Evolutionary conservation across 2,113 vertebrate genomes (phyloP).

Genomic region (Psilopsiagon aurifrons): DNA sequence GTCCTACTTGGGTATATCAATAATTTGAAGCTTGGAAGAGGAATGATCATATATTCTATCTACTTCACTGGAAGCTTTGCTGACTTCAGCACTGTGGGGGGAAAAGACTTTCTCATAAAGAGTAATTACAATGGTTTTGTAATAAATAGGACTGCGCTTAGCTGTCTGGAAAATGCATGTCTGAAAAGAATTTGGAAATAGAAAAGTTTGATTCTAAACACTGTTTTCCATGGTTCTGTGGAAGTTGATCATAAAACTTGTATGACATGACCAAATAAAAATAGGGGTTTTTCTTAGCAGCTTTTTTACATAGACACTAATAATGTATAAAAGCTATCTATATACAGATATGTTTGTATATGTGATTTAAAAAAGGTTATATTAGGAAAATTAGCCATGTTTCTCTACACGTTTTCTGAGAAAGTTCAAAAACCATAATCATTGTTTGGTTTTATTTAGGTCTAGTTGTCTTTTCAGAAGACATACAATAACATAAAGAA

Average conservation of each 20-base stretch:
- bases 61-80: neutral
- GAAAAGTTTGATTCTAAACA: neutral
- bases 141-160: neutral
- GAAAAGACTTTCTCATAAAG: neutral
- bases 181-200: neutral
- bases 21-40: neutral
- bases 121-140: neutral
- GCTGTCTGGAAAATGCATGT: neutral
- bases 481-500: neutral
- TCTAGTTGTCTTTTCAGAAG: neutral
- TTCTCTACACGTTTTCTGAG: neutral
- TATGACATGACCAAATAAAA: neutral
- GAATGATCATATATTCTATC: neutral
- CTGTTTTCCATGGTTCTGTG: neutral
- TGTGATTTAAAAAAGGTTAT: neutral
- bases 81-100: neutral
- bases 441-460: neutral
- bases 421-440: neutral
- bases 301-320: neutral
- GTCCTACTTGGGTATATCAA: neutral
- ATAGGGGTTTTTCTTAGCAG: rapidly evolving
- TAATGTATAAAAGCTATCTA: neutral
- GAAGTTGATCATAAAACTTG: neutral
- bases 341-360: neutral
- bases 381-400: neutral